These are phyloP conservation scores for Trissonchulus sp. DNA, from an alignment of 2,888 invertebrate genomes.

Conservation along the genomic window DNA sequence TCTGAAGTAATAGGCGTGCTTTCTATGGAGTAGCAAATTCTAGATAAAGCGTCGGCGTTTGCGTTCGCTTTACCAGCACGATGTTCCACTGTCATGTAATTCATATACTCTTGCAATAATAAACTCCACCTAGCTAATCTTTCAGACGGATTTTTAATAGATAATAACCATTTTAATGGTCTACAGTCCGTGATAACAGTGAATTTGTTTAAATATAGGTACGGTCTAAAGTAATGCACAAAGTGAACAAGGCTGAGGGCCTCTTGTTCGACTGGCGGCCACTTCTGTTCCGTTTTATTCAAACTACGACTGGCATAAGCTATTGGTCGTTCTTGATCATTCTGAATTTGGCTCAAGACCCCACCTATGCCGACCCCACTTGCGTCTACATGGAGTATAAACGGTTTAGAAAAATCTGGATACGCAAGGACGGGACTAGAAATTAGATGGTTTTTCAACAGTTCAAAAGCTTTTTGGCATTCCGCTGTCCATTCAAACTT, in stretches of 20 bases:
- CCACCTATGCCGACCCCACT: constrained; percentile 41
- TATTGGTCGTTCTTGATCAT: constrained; percentile 34
- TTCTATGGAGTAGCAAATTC: not conserved
- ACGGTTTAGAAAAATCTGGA: constrained; percentile 40
- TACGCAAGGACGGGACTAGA: constrained; percentile 36
- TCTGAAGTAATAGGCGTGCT: not conserved
- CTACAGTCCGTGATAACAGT: not conserved
- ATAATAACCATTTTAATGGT: constrained; percentile 10
- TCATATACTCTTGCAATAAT: not conserved
- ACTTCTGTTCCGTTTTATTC: constrained; percentile 47
- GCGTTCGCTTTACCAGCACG: not conserved
- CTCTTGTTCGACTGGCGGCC: constrained; percentile 40
- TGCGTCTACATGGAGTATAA: constrained; percentile 44
- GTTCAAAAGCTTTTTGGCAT: not conserved
- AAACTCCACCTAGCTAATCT: constrained; percentile 11
- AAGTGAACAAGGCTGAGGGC: constrained; percentile 39
- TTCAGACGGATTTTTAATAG: not conserved
- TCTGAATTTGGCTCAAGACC: no score
- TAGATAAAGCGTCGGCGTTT: not conserved
- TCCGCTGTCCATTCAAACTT: not conserved
- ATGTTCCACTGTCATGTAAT: not conserved
- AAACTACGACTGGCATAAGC: constrained; percentile 38
- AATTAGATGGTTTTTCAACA: constrained; percentile 18
- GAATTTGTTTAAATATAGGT: constrained; percentile 47
- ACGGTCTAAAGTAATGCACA: constrained; percentile 50